phyloP scores from a whole-genome alignment of 2,113 vertebrate species.

The Saccopteryx leptura region DNA sequence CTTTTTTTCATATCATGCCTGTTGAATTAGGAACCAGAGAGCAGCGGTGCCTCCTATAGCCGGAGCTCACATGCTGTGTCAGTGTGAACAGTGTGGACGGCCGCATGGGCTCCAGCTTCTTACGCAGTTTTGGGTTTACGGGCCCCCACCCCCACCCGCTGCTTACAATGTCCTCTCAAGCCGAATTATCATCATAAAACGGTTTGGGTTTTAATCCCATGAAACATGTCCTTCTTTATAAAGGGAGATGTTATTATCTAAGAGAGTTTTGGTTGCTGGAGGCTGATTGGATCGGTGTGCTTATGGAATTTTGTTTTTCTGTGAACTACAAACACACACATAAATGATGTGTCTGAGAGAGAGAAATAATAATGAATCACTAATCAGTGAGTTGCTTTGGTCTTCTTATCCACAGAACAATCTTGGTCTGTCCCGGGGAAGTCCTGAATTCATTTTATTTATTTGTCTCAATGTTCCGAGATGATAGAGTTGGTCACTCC shows the following conservation, averaged over 20 bases:
- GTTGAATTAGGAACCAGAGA: constrained; percentile 66
- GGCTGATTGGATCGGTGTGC: neutral
- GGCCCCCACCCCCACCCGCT: neutral
- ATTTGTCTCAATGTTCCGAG: constrained; percentile 82
- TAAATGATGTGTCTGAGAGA: constrained; percentile 58
- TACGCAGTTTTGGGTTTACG: neutral
- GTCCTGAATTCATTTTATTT: constrained; percentile 79
- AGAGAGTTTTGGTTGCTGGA: constrained; percentile 28
- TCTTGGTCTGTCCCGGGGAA: constrained; percentile 64
- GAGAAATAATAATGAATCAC: constrained; percentile 69
- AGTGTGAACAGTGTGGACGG: neutral
- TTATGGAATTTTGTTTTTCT: constrained; percentile 70
- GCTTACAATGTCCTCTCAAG: neutral
- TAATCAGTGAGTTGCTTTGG: constrained; percentile 64
- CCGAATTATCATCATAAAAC: constrained; percentile 20
- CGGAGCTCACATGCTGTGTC: neutral
- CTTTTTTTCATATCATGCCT: constrained; percentile 55
- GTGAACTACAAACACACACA: constrained; percentile 8
- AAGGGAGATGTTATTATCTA: constrained; percentile 71
- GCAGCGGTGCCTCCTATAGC: neutral
- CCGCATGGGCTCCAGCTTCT: neutral
- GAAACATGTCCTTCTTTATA: constrained; percentile 41
- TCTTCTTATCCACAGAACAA: constrained; percentile 69
- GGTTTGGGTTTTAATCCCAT: constrained; percentile 37
- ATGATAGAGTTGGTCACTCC: constrained; percentile 80